Conservation (phyloP, 2,113 vertebrate species). For the Notothenia rossii region DNA sequence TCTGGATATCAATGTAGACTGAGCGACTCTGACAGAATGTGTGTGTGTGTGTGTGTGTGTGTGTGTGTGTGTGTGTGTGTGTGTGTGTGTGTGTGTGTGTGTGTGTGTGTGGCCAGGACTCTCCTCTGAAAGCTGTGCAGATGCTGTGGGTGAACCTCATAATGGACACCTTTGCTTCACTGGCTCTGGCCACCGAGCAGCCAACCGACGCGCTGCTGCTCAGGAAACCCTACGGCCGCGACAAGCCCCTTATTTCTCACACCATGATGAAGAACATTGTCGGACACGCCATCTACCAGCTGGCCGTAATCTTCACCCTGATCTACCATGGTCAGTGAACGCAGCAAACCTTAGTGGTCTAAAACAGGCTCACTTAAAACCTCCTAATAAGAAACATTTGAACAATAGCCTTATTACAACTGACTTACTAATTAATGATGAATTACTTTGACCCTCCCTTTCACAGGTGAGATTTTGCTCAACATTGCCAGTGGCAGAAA, state of each 20-base stretch:
- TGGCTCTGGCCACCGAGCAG: slow-evolving; percentile 96
- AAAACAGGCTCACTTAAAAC: neutral
- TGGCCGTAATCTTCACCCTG: slow-evolving; percentile 93
- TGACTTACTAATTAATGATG: too few relatives aligned
- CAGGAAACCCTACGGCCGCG: slow-evolving; percentile 95
- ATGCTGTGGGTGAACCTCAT: slow-evolving; percentile 99
- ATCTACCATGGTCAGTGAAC: slow-evolving; percentile 93
- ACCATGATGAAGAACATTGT: slow-evolving; percentile 99
- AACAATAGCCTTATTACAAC: too few relatives aligned
- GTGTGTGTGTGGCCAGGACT: too few relatives aligned
- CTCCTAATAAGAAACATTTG: too few relatives aligned
- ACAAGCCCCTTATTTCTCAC: slow-evolving; percentile 96
- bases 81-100: too few relatives aligned
- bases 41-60: slow-evolving; percentile 43
- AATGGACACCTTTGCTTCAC: slow-evolving; percentile 95
- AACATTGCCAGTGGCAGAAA: slow-evolving; percentile 95
- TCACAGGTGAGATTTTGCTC: slow-evolving; percentile 92
- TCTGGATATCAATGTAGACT: too few relatives aligned
- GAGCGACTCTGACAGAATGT: too few relatives aligned
- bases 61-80: too few relatives aligned
- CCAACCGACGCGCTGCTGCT: slow-evolving; percentile 95
- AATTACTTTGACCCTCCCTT: neutral
- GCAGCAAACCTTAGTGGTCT: neutral
- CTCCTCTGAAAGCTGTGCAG: slow-evolving; percentile 98
- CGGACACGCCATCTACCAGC: slow-evolving; percentile 95